A percentile compares a stretch with the other conserved stretches of the same genome.
These are phyloP conservation scores for Augochlorella aurata DNA, from an alignment of 2,888 invertebrate species.

Conservation along the genomic window DNA sequence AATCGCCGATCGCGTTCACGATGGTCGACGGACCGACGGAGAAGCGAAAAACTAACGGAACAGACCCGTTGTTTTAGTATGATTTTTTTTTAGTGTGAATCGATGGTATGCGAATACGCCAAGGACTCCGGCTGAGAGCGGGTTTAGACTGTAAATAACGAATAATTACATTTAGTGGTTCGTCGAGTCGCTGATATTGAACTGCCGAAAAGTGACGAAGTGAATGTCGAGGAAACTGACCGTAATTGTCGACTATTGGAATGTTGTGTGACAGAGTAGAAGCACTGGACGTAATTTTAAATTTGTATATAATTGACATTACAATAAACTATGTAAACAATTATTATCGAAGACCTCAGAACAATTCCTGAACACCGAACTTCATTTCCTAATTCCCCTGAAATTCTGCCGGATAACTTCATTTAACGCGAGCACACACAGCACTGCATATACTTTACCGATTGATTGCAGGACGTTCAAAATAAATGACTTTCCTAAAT, in stretches of 20 bases:
- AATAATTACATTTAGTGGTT: conserved; percentile 62
- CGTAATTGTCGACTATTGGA: conserved; percentile 62
- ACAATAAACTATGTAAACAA: conserved; percentile 79
- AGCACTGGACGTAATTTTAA: conserved; percentile 76
- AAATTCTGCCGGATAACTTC: background rate
- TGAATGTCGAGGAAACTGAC: conserved; percentile 29
- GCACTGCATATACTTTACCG: no score
- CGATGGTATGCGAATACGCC: background rate
- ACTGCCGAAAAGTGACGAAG: conserved; percentile 31
- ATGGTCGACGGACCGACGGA: background rate
- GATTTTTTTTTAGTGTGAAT: conserved; percentile 35
- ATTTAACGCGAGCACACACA: no score
- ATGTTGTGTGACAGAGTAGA: conserved; percentile 63
- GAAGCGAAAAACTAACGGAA: conserved; percentile 7
- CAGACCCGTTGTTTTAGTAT: conserved; percentile 24
- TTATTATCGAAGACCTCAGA: conserved; percentile 52
- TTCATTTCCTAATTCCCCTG: background rate
- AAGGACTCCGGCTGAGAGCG: conserved; percentile 37
- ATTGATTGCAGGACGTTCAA: no score
- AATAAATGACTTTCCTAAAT: no score
- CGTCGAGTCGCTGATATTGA: conserved; percentile 58
- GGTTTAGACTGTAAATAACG: conserved; percentile 66
- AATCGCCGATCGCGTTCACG: conserved; percentile 29
- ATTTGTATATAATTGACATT: conserved; percentile 81
- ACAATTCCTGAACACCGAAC: background rate